Percentiles rank a stretch among this genome's conserved stretches.
Evolutionary conservation across 2,113 vertebrate species (phyloP).

Genomic region (Prietella phreatophila): DNA sequence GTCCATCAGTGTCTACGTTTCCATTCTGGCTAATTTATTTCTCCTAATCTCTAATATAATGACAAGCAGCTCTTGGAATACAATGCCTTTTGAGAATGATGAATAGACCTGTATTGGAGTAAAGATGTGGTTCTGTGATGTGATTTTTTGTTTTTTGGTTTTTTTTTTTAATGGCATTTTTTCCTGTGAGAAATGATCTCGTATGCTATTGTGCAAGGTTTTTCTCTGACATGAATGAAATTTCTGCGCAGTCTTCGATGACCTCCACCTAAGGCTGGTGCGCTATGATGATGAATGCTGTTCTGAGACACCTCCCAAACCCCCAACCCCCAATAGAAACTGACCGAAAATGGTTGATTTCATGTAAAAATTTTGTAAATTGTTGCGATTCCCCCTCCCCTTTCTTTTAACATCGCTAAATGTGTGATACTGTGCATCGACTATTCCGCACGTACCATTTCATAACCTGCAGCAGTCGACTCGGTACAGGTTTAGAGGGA

Average conservation of each 20-base stretch:
- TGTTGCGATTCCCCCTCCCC: no score
- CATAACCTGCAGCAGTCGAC: neutral
- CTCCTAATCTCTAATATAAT: slow-evolving; percentile 21
- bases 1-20: slow-evolving; percentile 1
- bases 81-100: neutral
- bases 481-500: neutral
- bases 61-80: neutral
- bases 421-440: neutral
- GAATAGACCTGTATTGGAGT: neutral
- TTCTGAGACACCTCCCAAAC: neutral
- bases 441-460: neutral
- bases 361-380: no score
- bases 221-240: neutral
- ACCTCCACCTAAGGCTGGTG: neutral
- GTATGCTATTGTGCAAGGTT: neutral
- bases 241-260: neutral
- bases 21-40: slow-evolving; percentile 6
- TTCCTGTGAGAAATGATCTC: neutral
- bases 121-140: neutral
- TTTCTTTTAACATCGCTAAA: neutral
- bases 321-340: no score
- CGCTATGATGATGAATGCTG: neutral
- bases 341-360: no score
- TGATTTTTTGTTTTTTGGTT: no score
- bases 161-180: no score